Evolutionary conservation across 2,113 vertebrate species (phyloP), one percentile per base, ranked within the genome.

Genomic region (Campylorhamphus procurvoides): DNA sequence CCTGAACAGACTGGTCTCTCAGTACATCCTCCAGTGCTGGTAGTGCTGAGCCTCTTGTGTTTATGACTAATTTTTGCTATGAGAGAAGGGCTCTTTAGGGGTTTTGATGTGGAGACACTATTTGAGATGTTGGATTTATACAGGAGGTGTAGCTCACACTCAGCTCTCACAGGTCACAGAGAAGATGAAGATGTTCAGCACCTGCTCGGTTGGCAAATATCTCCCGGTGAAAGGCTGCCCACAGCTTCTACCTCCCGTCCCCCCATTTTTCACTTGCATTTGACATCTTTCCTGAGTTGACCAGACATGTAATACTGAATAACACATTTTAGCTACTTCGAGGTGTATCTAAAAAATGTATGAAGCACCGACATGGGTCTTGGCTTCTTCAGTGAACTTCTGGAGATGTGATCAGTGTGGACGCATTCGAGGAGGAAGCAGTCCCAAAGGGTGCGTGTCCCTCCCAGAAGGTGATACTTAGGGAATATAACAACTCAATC

Each of bases 221-320:
- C 31, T 64, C 79, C 27, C 1, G 4, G 59, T 59, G 68, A 46
- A 90, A 89, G 44, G 44, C 83, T 72, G 84, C 84, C 52, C 64
- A 35, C 69, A 82, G 79, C 60, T 73, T 89, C 93, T 86, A 68
- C 60, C 60, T 85, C 72, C 68, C 0, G 9, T 90, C 72, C 56
- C 63, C 60, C 27, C 49, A 29, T 0, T 75, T 96, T 83, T 64
- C 62, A 33, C 53, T 76, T 64, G 58, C 12, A 42, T n/a, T 31
- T 95, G 92, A 96, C 93, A 68, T 93, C 60, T 92, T 94, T 64
- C 88, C 62, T 94, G 76, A 94, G 49, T 33, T 0, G 44, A 92
- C 44, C 60, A 72, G 90, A 90, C 81, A 18, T 11, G 37, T 27
- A 40, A 55, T 69, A 75, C 88, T 40, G 56, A 94, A 56, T 64